phyloP scores from a whole-genome alignment of 1,140 invertebrate genomes.

The Lasioglossum baleicum region DNA sequence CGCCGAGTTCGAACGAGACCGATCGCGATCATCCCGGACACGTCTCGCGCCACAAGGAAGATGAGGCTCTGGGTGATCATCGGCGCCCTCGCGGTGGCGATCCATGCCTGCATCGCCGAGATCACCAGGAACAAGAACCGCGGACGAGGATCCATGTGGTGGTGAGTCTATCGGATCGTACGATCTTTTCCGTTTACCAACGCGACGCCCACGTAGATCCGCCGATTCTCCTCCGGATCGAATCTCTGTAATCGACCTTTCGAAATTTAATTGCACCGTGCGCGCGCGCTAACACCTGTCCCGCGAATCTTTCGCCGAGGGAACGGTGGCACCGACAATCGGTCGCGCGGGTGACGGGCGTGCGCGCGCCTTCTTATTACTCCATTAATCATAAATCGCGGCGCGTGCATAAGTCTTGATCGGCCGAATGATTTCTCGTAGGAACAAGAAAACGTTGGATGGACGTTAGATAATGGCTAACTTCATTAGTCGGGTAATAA shows the following conservation, averaged over 20 bases:
- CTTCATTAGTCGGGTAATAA: constrained; percentile 59
- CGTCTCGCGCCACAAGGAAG: constrained; percentile 1
- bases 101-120: constrained; percentile 69
- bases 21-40: background rate
- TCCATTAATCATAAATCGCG: constrained; percentile 59
- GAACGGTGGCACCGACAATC: constrained; percentile 40
- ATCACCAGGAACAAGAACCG: constrained; percentile 79
- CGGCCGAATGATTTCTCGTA: constrained; percentile 39
- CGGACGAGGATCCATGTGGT: constrained; percentile 82
- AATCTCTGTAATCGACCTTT: constrained; percentile 13
- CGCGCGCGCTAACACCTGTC: constrained; percentile 55
- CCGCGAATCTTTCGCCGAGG: constrained; percentile 19
- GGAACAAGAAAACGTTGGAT: constrained; percentile 42
- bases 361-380: constrained; percentile 48
- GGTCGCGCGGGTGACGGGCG: background rate
- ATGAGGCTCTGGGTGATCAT: constrained; percentile 76
- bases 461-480: constrained; percentile 61
- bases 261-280: constrained; percentile 36
- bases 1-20: constrained; percentile 3
- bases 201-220: background rate
- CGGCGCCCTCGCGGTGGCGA: constrained; percentile 68
- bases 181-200: background rate
- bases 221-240: background rate
- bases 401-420: constrained; percentile 31
- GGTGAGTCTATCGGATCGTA: constrained; percentile 72